Percentiles rank a stretch among this genome's conserved stretches.
Evolutionary conservation across 1,140 invertebrate species (phyloP).

Genomic region (Drosophila tristis): DNA sequence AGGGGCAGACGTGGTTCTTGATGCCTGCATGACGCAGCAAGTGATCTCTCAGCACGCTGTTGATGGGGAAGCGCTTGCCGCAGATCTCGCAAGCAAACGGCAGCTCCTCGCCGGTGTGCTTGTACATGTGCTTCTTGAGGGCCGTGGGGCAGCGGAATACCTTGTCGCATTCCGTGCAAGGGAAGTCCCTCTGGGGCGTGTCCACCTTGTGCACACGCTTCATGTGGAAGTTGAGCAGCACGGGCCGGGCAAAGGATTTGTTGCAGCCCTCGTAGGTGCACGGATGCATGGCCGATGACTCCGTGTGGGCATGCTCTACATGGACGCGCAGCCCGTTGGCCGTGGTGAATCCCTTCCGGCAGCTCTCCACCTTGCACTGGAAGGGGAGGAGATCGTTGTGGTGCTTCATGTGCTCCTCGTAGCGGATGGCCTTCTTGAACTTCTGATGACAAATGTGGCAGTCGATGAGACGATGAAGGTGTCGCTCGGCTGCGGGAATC

Average conservation of each 20-base stretch:
- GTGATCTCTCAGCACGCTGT: constrained; percentile 75
- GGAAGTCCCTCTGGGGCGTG: constrained; percentile 58
- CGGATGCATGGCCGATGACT: constrained; percentile 67
- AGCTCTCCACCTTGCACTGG: constrained; percentile 74
- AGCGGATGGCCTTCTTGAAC: constrained; percentile 75
- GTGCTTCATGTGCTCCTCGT: constrained; percentile 80
- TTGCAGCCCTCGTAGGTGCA: constrained; percentile 75
- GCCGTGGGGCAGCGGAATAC: constrained; percentile 82
- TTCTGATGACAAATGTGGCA: constrained; percentile 82
- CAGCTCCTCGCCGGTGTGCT: constrained; percentile 85
- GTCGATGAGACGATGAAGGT: constrained; percentile 67
- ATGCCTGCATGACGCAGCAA: constrained; percentile 78
- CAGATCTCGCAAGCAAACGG: constrained; percentile 86
- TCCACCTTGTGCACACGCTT: constrained; percentile 76
- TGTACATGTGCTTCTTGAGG: constrained; percentile 85
- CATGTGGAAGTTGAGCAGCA: constrained; percentile 76
- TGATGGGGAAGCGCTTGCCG: constrained; percentile 82
- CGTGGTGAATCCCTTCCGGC: constrained; percentile 76
- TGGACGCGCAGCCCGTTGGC: constrained; percentile 73
- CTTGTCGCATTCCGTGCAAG: constrained; percentile 78
- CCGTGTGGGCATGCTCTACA: constrained; percentile 75
- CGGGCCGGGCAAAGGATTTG: constrained; percentile 66
- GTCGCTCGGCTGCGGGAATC: constrained; percentile 58
- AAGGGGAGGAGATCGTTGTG: constrained; percentile 78
- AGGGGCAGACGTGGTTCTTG: constrained; percentile 79